A percentile compares a stretch with the other conserved stretches of the same genome.
These are phyloP conservation scores for Rhagium mordax DNA, from an alignment of 2,888 invertebrate genomes.

Conservation along the genomic window DNA sequence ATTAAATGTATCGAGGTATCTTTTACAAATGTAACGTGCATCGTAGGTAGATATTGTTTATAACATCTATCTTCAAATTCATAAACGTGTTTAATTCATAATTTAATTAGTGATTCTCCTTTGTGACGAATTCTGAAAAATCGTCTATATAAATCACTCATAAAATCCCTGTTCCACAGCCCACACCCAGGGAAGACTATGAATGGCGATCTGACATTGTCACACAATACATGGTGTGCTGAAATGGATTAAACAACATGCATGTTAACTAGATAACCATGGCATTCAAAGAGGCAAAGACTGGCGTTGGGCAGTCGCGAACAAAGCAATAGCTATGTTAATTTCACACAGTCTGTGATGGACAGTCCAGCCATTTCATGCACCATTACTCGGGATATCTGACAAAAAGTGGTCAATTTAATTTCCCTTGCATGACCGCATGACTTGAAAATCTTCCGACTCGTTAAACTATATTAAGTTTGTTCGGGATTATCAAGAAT, in stretches of 20 bases:
- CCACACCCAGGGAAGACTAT: background rate
- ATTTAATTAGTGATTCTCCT: too few relatives aligned
- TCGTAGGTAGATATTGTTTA: too few relatives aligned
- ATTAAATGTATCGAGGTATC: too few relatives aligned
- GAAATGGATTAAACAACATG: conserved; percentile 27
- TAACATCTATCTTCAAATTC: too few relatives aligned
- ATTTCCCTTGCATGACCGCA: conserved; percentile 51
- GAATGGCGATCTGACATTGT: background rate
- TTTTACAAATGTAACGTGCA: too few relatives aligned
- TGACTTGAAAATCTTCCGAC: conserved; percentile 50
- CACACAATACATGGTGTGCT: background rate
- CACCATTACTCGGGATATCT: conserved; percentile 49
- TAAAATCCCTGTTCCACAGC: background rate
- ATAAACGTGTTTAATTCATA: too few relatives aligned
- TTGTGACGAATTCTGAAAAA: background rate
- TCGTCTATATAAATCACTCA: background rate
- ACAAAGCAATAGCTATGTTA: conserved; percentile 33
- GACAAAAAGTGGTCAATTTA: conserved; percentile 54
- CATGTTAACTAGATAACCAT: conserved; percentile 29
- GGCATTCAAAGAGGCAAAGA: conserved; percentile 22
- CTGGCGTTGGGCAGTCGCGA: background rate
- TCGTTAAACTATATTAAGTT: conserved; percentile 21
- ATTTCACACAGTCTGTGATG: conserved; percentile 36
- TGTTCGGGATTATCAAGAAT: conserved; percentile 17
- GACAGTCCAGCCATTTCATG: conserved; percentile 42